These are phyloP conservation scores for Umimayanthus kanabou DNA, from an alignment of 92 coral and sea anemone species.

Conservation along the genomic window DNA sequence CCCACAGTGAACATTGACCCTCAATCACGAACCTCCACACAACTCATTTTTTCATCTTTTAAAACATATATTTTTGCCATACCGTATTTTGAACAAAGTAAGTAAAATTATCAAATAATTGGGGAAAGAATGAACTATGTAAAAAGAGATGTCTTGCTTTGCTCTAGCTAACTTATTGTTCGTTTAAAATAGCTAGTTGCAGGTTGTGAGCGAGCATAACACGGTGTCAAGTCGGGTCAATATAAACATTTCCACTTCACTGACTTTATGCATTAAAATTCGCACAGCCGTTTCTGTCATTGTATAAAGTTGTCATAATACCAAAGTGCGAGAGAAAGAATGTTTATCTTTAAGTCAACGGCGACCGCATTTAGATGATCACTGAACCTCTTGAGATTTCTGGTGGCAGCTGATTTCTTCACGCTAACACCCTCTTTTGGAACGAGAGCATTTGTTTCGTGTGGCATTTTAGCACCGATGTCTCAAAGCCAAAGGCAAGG, in stretches of 20 bases:
- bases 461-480: background rate
- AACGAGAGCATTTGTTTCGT: background rate
- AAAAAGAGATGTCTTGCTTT: background rate
- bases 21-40: background rate
- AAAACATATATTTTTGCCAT: background rate
- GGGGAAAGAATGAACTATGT: background rate
- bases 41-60: background rate
- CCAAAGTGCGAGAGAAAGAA: slow-evolving; percentile 16
- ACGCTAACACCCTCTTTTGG: background rate
- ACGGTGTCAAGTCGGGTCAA: slow-evolving; percentile 8
- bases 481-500: background rate
- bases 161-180: background rate
- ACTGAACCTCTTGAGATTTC: background rate
- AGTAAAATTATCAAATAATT: background rate
- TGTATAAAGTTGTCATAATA: slow-evolving; percentile 12
- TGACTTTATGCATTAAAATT: slow-evolving; percentile 38
- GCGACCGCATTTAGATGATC: background rate
- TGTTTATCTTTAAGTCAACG: slow-evolving; percentile 13
- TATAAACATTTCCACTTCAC: slow-evolving; percentile 42
- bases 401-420: background rate
- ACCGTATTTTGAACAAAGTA: background rate
- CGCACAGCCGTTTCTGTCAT: slow-evolving; percentile 18
- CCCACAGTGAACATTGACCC: background rate
- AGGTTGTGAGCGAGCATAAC: background rate
- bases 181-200: background rate